Percentiles rank a stretch among this genome's conserved stretches.
Conservation (phyloP, 2,888 invertebrate species). For the Conops quadrifasciatus region DNA sequence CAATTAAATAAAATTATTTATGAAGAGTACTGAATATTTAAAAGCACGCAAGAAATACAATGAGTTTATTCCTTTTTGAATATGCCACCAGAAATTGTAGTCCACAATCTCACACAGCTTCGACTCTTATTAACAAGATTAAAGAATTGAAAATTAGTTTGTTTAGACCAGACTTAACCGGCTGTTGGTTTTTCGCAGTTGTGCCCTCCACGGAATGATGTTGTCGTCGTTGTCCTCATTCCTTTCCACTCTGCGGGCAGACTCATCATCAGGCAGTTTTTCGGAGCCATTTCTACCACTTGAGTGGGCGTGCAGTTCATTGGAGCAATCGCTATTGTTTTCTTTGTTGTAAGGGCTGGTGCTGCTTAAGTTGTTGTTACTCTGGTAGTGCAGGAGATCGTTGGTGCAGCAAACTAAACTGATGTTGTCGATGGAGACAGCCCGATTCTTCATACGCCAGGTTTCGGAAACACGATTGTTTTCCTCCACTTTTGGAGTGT, state of each 20-base stretch:
- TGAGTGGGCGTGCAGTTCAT: slow-evolving; percentile 39
- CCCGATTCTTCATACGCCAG: slow-evolving; percentile 67
- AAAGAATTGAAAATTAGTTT: no score
- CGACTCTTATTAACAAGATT: no score
- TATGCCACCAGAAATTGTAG: no score
- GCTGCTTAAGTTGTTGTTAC: slow-evolving; percentile 51
- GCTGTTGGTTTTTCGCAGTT: slow-evolving; percentile 89
- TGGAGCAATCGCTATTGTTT: slow-evolving; percentile 49
- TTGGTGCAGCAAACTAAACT: slow-evolving; percentile 63
- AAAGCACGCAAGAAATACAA: no score
- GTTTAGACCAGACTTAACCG: slow-evolving; percentile 81
- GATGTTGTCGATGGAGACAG: slow-evolving; percentile 74
- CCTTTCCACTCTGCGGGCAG: slow-evolving; percentile 32
- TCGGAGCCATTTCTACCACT: slow-evolving; percentile 40
- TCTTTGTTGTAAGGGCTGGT: slow-evolving; percentile 62
- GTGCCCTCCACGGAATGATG: slow-evolving; percentile 90
- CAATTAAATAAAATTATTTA: no score
- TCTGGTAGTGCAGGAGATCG: slow-evolving; percentile 52
- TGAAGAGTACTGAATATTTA: no score
- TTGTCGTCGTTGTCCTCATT: slow-evolving; percentile 70
- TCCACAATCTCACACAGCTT: no score
- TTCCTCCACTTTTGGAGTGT: slow-evolving; percentile 76
- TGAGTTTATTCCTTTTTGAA: no score
- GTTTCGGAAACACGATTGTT: slow-evolving; percentile 66
- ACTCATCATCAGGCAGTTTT: slow-evolving; percentile 38